A percentile compares a stretch with the other conserved stretches of the same genome.
Conservation (phyloP, 1,140 invertebrate species). For the Drosophila subpulchrella region DNA sequence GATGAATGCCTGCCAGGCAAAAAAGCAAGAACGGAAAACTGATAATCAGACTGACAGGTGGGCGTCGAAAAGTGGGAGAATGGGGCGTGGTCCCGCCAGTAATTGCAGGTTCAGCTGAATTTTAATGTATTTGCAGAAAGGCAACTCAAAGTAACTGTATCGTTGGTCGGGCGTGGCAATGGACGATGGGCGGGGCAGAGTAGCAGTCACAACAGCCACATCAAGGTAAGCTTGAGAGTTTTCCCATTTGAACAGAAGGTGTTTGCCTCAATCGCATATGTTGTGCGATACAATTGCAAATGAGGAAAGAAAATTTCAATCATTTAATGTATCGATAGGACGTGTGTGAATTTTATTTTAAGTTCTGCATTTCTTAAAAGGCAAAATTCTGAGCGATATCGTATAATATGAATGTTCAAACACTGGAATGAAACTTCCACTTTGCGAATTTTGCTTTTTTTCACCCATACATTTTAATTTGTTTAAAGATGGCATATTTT, state of each 20-base stretch:
- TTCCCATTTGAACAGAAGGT: slow-evolving; percentile 45
- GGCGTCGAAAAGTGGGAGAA: slow-evolving; percentile 5
- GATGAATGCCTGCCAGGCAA: slow-evolving; percentile 61
- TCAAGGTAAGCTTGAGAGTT: slow-evolving; percentile 11
- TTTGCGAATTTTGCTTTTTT: no score
- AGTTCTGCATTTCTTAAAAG: background rate
- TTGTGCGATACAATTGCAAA: slow-evolving; percentile 58
- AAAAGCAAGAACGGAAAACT: slow-evolving; percentile 2
- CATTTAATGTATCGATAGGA: slow-evolving; percentile 12
- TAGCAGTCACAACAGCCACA: slow-evolving; percentile 15
- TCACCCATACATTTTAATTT: no score
- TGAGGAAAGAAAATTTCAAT: slow-evolving; percentile 28
- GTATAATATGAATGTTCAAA: no score
- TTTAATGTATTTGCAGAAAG: slow-evolving; percentile 68
- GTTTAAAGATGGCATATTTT: background rate
- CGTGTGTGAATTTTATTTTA: background rate
- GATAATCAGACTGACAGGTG: slow-evolving; percentile 8
- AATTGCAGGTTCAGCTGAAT: slow-evolving; percentile 61
- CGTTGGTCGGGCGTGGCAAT: slow-evolving; percentile 6
- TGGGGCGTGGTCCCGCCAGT: slow-evolving; percentile 38
- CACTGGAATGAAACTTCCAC: no score
- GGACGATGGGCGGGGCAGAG: background rate
- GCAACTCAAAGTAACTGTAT: slow-evolving; percentile 30
- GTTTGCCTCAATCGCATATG: slow-evolving; percentile 5
- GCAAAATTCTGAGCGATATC: no score